phyloP scores from a whole-genome alignment of 2,797 vertebrate genomes.

The Astyanax mexicanus region DNA sequence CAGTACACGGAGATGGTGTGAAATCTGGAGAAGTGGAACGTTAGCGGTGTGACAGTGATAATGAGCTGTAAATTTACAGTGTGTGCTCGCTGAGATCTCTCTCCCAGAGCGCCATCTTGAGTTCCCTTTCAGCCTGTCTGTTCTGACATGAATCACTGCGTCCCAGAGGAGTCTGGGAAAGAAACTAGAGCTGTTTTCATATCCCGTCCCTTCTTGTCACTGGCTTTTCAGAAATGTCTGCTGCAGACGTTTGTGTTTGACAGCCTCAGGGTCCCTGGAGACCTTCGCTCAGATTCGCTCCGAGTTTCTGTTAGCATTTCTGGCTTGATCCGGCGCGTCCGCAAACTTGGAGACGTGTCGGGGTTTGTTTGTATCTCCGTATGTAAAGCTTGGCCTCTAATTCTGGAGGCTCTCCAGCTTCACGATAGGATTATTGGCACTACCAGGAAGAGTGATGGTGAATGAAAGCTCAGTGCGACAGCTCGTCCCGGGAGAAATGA shows the following conservation, averaged over 20 bases:
- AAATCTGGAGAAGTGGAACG: conserved; percentile 35
- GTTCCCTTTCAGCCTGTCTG: conserved; percentile 40
- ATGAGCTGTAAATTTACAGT: conserved; percentile 39
- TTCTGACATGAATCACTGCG: conserved; percentile 45
- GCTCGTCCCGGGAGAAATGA: neutral
- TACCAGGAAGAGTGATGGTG: neutral
- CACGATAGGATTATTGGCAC: conserved; percentile 1
- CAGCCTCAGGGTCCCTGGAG: neutral
- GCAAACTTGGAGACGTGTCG: neutral
- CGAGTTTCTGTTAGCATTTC: conserved; percentile 2
- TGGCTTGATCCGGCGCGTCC: neutral
- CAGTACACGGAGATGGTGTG: conserved; percentile 7
- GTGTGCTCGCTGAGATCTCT: conserved; percentile 22
- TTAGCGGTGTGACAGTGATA: conserved; percentile 36
- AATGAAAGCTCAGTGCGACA: neutral
- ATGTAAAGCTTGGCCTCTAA: neutral
- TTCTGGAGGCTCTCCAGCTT: conserved; percentile 10
- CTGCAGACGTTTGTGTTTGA: conserved; percentile 11
- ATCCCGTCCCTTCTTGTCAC: conserved; percentile 12
- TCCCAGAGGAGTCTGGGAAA: conserved; percentile 49
- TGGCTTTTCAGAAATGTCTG: conserved; percentile 5
- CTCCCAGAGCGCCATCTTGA: conserved; percentile 38
- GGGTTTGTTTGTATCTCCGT: neutral
- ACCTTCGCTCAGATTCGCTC: conserved; percentile 14
- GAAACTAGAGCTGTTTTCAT: conserved; percentile 30